Conservation (phyloP, 2,888 invertebrate species). For the Pocota personata region DNA sequence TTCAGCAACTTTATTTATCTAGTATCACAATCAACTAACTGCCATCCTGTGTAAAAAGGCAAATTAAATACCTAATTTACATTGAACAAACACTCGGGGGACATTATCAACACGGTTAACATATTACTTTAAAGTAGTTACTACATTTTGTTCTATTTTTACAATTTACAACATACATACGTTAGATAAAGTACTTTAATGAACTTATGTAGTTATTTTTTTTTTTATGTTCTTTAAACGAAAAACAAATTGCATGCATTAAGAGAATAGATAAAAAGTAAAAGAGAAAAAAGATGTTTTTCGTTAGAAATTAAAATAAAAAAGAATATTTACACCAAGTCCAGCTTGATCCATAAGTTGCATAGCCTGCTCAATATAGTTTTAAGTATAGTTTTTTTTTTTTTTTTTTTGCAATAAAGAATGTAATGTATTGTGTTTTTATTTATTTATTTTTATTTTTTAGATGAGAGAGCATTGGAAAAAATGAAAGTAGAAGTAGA, state of each 20-base stretch:
- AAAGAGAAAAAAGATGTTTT: constrained; percentile 25
- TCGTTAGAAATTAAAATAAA: constrained; percentile 37
- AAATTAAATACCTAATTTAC: not conserved
- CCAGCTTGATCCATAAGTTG: constrained; percentile 95
- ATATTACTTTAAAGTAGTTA: not conserved
- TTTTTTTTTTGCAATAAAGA: constrained; percentile 68
- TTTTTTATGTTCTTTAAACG: not conserved
- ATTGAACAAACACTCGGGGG: constrained; percentile 4
- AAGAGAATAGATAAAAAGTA: not conserved
- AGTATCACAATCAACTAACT: not conserved
- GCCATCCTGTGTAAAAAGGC: not conserved
- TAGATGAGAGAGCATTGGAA: constrained; percentile 72
- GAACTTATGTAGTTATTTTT: constrained; percentile 5
- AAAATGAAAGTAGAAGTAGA: constrained; percentile 77
- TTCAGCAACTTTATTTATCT: no score
- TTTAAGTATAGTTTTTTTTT: constrained; percentile 62
- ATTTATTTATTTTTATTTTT: constrained; percentile 63
- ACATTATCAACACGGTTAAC: constrained; percentile 3
- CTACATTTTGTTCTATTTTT: constrained; percentile 14
- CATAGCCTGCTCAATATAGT: constrained; percentile 88
- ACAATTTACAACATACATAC: constrained; percentile 21
- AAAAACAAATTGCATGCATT: constrained; percentile 8
- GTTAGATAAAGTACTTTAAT: not conserved
- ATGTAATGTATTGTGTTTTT: constrained; percentile 69
- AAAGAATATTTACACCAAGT: constrained; percentile 92